Conservation (phyloP, 2,113 vertebrate species). For the Menidia beryllina region DNA sequence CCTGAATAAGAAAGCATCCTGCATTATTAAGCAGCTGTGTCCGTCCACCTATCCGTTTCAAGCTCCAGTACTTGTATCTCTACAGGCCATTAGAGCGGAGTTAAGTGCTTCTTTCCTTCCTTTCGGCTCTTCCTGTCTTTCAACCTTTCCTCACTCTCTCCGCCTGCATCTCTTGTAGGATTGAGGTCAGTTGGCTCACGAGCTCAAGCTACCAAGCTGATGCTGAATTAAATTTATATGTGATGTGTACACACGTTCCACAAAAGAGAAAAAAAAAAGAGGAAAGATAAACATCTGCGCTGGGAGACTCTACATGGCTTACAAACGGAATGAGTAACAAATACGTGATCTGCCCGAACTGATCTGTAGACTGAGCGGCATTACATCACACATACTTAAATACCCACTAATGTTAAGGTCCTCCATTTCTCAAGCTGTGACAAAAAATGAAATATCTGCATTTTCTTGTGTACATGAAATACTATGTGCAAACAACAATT, state of each 20-base stretch:
- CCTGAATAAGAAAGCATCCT: constrained; percentile 53
- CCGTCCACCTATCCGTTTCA: constrained; percentile 56
- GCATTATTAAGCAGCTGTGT: constrained; percentile 73
- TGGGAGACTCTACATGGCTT: constrained; percentile 9
- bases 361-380: constrained; percentile 5
- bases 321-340: constrained; percentile 11
- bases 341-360: constrained; percentile 5
- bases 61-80: constrained; percentile 61
- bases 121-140: constrained; percentile 33
- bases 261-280: constrained; percentile 29
- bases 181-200: constrained; percentile 72
- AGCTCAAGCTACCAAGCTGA: constrained; percentile 53
- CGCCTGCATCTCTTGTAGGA: constrained; percentile 61
- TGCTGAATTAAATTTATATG: constrained; percentile 68
- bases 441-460: neutral
- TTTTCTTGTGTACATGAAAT: neutral
- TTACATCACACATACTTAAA: constrained; percentile 9
- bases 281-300: constrained; percentile 7
- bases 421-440: neutral
- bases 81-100: constrained; percentile 67
- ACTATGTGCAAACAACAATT: neutral
- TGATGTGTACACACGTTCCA: constrained; percentile 54
- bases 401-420: neutral
- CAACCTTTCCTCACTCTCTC: constrained; percentile 27
- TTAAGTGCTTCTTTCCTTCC: constrained; percentile 71